Percentiles rank a stretch among this genome's conserved stretches.
Evolutionary conservation across 2,113 vertebrate genomes (phyloP).

Genomic region (Gymnocephalus cernua): DNA sequence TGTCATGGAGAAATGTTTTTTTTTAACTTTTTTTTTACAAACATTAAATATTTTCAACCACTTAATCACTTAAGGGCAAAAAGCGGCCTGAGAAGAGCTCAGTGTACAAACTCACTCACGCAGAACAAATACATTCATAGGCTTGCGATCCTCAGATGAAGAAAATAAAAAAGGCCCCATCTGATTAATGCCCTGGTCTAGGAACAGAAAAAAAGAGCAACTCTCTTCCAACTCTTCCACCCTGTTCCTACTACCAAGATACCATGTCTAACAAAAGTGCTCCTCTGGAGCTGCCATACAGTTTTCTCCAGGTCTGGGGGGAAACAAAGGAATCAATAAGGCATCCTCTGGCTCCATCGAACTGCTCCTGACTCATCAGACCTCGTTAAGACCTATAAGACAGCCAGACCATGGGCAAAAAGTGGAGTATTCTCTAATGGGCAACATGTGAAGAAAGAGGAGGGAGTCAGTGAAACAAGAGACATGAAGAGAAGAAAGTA

Average conservation of each 20-base stretch:
- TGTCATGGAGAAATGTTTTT: background rate
- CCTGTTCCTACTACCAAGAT: background rate
- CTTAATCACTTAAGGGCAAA: conserved; percentile 22
- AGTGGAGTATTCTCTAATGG: conserved; percentile 10
- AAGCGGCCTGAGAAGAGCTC: conserved; percentile 20
- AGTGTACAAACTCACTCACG: conserved; percentile 38
- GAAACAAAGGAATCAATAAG: conserved; percentile 41
- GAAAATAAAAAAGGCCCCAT: conserved; percentile 72
- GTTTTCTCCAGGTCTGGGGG: conserved; percentile 16
- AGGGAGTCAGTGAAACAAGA: conserved; percentile 50
- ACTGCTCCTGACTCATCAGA: conserved; percentile 12
- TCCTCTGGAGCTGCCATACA: conserved; percentile 3
- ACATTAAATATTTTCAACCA: background rate
- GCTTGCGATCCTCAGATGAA: conserved; percentile 38
- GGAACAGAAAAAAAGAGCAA: conserved; percentile 15
- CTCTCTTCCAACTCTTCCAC: too few relatives aligned
- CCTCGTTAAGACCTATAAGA: conserved; percentile 25
- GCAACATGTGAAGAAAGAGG: background rate
- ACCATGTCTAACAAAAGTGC: background rate
- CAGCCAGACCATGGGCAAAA: conserved; percentile 22
- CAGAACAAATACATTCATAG: conserved; percentile 64
- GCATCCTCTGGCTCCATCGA: conserved; percentile 30
- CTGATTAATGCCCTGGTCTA: conserved; percentile 25
- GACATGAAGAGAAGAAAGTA: conserved; percentile 14
- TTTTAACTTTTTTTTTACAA: background rate